Evolutionary conservation across 2,113 vertebrate genomes (phyloP).

Genomic region (Leucopternis melanops): DNA sequence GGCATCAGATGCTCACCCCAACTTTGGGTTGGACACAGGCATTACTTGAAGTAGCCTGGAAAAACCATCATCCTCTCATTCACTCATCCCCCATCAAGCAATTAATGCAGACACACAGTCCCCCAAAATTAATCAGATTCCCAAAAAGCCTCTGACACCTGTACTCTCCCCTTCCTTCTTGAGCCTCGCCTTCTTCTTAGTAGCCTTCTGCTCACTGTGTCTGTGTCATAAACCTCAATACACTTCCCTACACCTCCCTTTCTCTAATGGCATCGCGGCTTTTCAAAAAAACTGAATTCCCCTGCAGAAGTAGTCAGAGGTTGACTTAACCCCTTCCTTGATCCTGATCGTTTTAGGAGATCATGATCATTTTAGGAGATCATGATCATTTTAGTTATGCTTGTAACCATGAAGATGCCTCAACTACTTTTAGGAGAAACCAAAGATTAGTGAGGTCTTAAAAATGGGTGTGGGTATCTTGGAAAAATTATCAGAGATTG

Average conservation of each 20-base stretch:
- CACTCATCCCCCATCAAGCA: neutral
- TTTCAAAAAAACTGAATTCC: no score
- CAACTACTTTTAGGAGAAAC: neutral
- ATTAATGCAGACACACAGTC: neutral
- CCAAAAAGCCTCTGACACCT: neutral
- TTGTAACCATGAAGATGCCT: neutral
- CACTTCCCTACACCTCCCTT: no score
- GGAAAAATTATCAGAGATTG: neutral
- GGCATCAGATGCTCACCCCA: neutral
- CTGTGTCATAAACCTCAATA: no score
- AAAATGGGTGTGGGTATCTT: neutral
- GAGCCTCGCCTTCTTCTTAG: neutral
- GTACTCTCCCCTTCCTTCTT: fast-evolving
- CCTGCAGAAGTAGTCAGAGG: neutral
- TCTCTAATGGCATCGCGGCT: no score
- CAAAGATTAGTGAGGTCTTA: neutral
- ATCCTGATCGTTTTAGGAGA: neutral
- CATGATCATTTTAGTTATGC: neutral
- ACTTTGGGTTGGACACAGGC: neutral
- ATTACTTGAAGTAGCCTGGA: neutral
- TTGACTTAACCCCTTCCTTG: neutral
- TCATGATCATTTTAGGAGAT: neutral
- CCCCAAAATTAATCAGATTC: neutral
- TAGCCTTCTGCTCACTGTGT: no score
- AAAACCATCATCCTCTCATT: neutral